Conservation (phyloP, 2,797 vertebrate species). For the Enteromius argenteus region DNA sequence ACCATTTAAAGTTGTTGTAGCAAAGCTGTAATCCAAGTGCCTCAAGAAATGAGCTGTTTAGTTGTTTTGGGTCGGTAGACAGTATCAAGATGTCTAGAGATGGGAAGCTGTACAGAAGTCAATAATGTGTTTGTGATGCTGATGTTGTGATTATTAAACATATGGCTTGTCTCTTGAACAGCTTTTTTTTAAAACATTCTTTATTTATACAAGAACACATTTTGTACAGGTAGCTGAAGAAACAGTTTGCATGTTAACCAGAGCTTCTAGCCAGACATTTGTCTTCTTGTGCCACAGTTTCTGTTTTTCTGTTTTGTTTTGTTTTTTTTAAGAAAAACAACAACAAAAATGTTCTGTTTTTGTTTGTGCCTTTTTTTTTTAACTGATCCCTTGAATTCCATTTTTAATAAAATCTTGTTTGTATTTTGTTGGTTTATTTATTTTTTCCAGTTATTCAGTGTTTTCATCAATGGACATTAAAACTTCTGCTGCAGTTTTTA, state of each 20-base stretch:
- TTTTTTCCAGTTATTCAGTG: conserved; percentile 28
- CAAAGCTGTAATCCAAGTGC: conserved; percentile 26
- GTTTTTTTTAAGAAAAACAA: conserved; percentile 67
- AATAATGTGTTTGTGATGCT: conserved; percentile 9
- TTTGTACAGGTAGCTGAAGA: conserved; percentile 83
- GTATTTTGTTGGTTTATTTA: conserved; percentile 60
- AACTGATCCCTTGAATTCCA: conserved; percentile 77
- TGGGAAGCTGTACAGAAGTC: background rate
- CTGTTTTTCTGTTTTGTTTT: conserved; percentile 76
- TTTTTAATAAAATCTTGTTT: conserved; percentile 79
- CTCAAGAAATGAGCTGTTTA: conserved; percentile 18
- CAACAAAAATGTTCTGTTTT: conserved; percentile 65
- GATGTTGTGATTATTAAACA: conserved; percentile 63
- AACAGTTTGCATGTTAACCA: conserved; percentile 71
- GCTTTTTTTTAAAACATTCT: conserved; percentile 74
- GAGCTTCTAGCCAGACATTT: conserved; percentile 65
- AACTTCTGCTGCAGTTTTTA: too few species aligned
- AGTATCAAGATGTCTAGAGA: background rate
- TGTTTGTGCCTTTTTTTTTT: conserved; percentile 74
- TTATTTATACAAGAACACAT: conserved; percentile 88
- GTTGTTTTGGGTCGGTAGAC: conserved; percentile 10
- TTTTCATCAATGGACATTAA: background rate
- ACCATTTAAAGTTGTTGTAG: background rate
- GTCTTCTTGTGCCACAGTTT: conserved; percentile 84
- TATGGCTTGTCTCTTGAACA: conserved; percentile 67